Conservation (phyloP, 2,888 invertebrate species). For the Busseola fusca region DNA sequence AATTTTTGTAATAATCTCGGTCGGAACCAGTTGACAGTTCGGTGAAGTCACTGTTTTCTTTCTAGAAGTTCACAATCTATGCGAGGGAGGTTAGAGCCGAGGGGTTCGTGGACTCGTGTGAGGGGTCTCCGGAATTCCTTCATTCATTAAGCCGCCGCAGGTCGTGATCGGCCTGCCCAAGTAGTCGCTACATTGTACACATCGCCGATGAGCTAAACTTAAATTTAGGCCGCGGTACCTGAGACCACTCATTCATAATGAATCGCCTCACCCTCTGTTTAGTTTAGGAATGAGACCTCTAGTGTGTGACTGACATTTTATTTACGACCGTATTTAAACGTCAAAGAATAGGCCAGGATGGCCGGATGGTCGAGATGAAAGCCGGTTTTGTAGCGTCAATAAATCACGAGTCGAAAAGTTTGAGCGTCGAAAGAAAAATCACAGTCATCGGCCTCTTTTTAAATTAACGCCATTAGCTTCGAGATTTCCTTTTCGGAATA, state of each 20-base stretch:
- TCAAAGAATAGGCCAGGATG: slow-evolving; percentile 58
- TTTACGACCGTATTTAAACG: slow-evolving; percentile 68
- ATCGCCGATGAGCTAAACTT: slow-evolving; percentile 82
- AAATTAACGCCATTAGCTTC: slow-evolving; percentile 89
- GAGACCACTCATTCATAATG: slow-evolving; percentile 82
- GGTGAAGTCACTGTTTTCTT: slow-evolving; percentile 64
- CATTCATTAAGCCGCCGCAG: slow-evolving; percentile 85
- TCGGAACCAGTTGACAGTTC: slow-evolving; percentile 52
- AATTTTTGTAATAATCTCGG: slow-evolving; percentile 40
- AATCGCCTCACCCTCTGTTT: slow-evolving; percentile 81
- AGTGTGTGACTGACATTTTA: slow-evolving; percentile 83
- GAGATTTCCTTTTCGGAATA: slow-evolving; percentile 86
- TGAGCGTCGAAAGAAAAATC: slow-evolving; percentile 81
- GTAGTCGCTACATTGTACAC: slow-evolving; percentile 78
- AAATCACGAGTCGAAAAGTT: slow-evolving; percentile 84
- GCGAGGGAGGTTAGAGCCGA: slow-evolving; percentile 71
- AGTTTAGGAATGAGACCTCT: slow-evolving; percentile 72
- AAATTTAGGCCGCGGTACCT: slow-evolving; percentile 84
- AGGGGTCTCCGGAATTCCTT: slow-evolving; percentile 83
- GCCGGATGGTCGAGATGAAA: slow-evolving; percentile 61
- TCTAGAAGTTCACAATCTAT: slow-evolving; percentile 77
- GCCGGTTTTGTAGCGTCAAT: slow-evolving; percentile 74
- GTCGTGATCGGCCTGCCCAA: slow-evolving; percentile 84
- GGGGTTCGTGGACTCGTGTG: slow-evolving; percentile 79
- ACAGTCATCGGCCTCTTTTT: slow-evolving; percentile 87